phyloP scores from a whole-genome alignment of 2,113 vertebrate species.

The Nettapus auritus region DNA sequence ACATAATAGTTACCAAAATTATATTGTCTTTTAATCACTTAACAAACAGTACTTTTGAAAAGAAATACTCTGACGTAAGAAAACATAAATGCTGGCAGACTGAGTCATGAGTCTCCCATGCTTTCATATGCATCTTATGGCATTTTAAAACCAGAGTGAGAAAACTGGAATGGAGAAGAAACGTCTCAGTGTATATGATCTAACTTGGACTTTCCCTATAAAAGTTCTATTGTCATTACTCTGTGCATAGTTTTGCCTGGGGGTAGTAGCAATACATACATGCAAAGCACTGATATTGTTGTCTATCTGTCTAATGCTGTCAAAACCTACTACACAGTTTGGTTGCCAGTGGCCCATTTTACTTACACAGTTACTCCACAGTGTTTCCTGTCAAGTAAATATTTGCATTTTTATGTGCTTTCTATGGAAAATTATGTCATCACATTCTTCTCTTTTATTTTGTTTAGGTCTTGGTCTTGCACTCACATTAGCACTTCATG shows the following conservation, averaged over 20 bases:
- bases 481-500: background rate
- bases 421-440: background rate
- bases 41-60: background rate
- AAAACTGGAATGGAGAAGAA: background rate
- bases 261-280: rapidly evolving
- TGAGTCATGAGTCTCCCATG: background rate
- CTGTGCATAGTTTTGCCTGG: background rate
- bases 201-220: background rate
- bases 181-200: background rate
- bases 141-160: background rate
- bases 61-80: background rate
- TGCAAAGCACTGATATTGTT: background rate
- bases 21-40: conserved; percentile 42
- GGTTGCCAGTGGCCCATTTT: background rate
- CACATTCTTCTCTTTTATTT: background rate
- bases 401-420: background rate
- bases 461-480: background rate
- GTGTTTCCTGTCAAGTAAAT: background rate
- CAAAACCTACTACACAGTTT: background rate
- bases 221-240: background rate
- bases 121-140: conserved; percentile 3
- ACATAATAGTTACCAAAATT: conserved; percentile 34
- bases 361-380: background rate
- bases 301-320: background rate
- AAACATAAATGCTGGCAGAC: background rate